Base-by-base conservation (phyloP, 2,113 vertebrate species). In the Lycaon pictus region DNA sequence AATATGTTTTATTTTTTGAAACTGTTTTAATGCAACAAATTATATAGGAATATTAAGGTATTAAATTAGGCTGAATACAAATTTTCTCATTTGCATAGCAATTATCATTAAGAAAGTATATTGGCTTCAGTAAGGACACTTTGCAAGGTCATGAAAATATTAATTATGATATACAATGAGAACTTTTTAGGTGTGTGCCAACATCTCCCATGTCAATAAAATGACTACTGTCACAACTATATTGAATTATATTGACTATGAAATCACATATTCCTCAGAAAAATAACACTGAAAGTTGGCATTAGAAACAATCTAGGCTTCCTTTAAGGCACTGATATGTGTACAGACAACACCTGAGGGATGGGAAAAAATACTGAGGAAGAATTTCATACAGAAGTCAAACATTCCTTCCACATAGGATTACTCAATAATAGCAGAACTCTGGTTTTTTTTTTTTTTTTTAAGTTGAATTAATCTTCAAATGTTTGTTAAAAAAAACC, bases 201-300 rank as follows among this genome's bases (percentile, higher is more conserved):
- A 76, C 35, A 63, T 83, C 32, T 74, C 12, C 53, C n/a, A 11
- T 7, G 10, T 92, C 90, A 97, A 89, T 82, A 93, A 90, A 94
- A 89, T 25, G 16, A 35, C 2, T 89, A 32, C 29, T 65, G 27
- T 85, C n/a, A 88, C 3, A 25, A 32, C 11, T 76, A 27, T 76
- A 1, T 80, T 94, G 84, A 97, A 85, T 71, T 89, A 80, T 43
- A 94, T 90, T 95, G 95, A 94, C 37, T 85, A 83, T 88, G 86
- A 97, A 97, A 97, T 90, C 56, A 80, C 90, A 85, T 84, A 37
- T 88, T 96, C n/a, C 72, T 88, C 15, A 95, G 94, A 2, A 94
- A 95, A 93, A 90, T 62, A 82, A 67, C 53, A 81, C 77, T 88
- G 22, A 60, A 95, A 97, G 13, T 60, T 86, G 74, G 35, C 63